Base-by-base conservation (phyloP, 2,113 vertebrate species). In the Platanista minor region DNA sequence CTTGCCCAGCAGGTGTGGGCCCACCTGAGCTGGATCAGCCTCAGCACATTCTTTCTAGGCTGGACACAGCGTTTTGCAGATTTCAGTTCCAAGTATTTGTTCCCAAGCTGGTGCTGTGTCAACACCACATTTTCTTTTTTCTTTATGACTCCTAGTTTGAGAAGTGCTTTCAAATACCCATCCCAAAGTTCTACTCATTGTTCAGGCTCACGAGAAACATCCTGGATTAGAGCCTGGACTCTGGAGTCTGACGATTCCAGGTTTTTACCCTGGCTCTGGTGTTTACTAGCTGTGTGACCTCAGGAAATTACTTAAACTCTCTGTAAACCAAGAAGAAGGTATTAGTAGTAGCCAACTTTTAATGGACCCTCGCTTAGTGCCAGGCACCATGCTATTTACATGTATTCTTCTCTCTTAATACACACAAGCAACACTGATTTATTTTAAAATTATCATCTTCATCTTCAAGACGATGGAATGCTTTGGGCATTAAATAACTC, bases 61-160 rank as follows among this genome's bases (percentile, higher is more conserved):
- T 74, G 46, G 33, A 67, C 0, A 13, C 62, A 72, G 21, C 1
- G 0, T 61, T 87, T 61, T 49, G 52, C 77, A 27, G 88, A 66
- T 89, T 96, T 80, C 57, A 18, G 39, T 57, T 95, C 94, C 86
- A 81, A 71, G 25, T 54, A 54, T 71, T 88, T 84, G 33, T 91
- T 91, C 27, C 78, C 57, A 82, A 27, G 52, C 69, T n/a, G 62
- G 17, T 62, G 6, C 59, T 11, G 0, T 29, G 54, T 80, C 46
- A 75, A 15, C 15, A 20, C 7, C 59, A 59, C 20, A 25, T 90
- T 94, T 85, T 62, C 33, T 39, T 66, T 89, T 69, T 84, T 33
- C 36, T 69, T 78, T 74, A 12, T 78, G 85, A 86, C 15, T 72
- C 74, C 1, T n/a, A 39, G 52, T 66, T 87, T 31, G 61, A 78